Evolutionary conservation across 2,797 vertebrate genomes (phyloP).

Genomic region (Chlorospingus flavigularis): DNA sequence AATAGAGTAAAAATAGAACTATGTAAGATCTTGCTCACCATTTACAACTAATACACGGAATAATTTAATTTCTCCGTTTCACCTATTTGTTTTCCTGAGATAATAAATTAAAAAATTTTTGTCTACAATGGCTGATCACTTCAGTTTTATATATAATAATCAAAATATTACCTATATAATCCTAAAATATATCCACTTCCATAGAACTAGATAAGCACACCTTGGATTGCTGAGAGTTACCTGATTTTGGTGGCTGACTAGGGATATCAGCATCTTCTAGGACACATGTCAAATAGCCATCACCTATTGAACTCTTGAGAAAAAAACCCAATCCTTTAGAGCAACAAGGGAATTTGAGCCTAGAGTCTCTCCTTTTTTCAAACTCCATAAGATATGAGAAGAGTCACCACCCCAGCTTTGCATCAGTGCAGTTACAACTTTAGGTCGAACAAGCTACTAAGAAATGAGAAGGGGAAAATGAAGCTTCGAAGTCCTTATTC

Average conservation of each 20-base stretch:
- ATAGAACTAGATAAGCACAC: background rate
- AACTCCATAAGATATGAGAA: background rate
- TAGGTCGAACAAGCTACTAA: background rate
- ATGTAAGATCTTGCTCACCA: background rate
- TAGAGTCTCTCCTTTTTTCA: background rate
- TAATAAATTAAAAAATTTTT: background rate
- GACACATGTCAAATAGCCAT: background rate
- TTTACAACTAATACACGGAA: background rate
- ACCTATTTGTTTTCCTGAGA: background rate
- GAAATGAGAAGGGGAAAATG: background rate
- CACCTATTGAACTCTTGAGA: background rate
- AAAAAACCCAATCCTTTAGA: background rate
- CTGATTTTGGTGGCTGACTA: background rate
- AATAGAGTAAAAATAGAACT: background rate
- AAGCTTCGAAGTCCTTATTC: background rate
- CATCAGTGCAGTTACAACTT: background rate
- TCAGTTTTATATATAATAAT: background rate
- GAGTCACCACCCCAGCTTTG: background rate
- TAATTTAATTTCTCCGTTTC: background rate
- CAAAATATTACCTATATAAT: background rate
- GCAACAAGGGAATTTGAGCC: background rate
- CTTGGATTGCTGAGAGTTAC: background rate
- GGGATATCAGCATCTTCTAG: background rate
- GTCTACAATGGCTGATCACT: background rate
- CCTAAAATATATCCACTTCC: background rate